Evolutionary conservation across 2,888 invertebrate genomes (phyloP).

Genomic region (Carterocephalus palaemon): DNA sequence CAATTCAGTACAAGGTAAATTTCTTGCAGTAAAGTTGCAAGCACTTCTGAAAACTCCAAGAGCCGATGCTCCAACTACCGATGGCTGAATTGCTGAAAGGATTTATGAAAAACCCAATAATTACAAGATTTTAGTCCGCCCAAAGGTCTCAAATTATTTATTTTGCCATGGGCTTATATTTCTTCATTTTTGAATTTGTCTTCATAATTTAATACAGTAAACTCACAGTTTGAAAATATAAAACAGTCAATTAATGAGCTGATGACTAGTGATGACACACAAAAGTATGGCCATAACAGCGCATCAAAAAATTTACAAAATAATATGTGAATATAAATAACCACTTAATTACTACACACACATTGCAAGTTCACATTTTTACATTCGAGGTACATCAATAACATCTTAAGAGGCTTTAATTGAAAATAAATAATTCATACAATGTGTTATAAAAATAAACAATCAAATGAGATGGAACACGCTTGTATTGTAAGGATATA

Average conservation of each 20-base stretch:
- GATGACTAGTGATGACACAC: conserved; percentile 3
- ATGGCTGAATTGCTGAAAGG: too few species aligned
- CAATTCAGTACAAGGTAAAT: neutral
- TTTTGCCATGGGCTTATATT: too few species aligned
- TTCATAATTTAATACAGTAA: too few species aligned
- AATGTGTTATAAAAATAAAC: conserved; percentile 12
- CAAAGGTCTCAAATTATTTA: too few species aligned
- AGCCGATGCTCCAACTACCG: too few species aligned
- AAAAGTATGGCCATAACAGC: conserved; percentile 2
- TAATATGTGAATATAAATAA: conserved; percentile 14
- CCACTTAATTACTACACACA: conserved; percentile 12
- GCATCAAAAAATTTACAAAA: conserved; percentile 1
- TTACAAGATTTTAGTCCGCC: too few species aligned
- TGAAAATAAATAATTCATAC: conserved; percentile 21
- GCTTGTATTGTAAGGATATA: conserved; percentile 14
- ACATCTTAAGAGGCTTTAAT: conserved; percentile 12
- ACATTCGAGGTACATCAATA: conserved; percentile 5
- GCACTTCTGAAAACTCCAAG: too few species aligned
- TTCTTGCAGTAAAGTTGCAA: too few species aligned
- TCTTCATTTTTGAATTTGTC: too few species aligned
- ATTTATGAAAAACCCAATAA: too few species aligned
- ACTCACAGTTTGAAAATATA: conserved; percentile 1
- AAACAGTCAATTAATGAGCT: conserved; percentile 6
- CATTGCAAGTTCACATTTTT: conserved; percentile 14
- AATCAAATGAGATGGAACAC: conserved; percentile 10